Evolutionary conservation across 2,113 vertebrate species (phyloP).

Genomic region (Petrocephalus zakoni): DNA sequence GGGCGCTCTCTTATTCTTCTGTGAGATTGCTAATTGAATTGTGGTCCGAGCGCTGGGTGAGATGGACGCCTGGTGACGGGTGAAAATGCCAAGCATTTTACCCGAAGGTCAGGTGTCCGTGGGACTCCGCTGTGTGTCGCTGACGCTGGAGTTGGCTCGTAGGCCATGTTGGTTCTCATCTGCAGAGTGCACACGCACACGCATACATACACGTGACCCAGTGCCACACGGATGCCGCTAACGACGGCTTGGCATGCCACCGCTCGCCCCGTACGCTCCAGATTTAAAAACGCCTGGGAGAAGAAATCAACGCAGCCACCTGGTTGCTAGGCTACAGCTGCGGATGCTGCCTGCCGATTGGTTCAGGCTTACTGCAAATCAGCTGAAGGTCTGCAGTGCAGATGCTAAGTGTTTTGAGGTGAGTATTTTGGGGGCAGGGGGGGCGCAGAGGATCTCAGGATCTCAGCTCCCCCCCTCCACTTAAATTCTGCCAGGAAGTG

Average conservation of each 20-base stretch:
- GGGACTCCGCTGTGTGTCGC: too few species aligned
- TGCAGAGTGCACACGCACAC: background rate
- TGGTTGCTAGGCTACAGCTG: conserved; percentile 16
- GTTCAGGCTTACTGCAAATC: background rate
- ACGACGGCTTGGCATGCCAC: background rate
- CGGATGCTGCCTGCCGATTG: background rate
- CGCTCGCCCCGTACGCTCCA: background rate
- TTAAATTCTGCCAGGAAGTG: background rate
- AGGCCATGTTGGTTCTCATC: background rate
- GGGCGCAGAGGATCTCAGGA: background rate
- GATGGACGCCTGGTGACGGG: background rate
- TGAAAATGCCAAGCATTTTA: background rate
- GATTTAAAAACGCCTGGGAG: background rate
- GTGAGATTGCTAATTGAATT: background rate
- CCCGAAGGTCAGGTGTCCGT: background rate
- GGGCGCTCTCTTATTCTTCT: background rate
- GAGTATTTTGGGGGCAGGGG: background rate
- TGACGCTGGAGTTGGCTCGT: background rate
- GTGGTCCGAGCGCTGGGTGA: background rate
- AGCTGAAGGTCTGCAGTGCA: conserved; percentile 12
- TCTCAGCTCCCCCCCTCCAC: background rate
- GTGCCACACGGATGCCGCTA: background rate
- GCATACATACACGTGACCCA: background rate
- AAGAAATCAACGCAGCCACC: background rate
- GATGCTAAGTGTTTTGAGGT: background rate